Base-by-base conservation (phyloP, 2,888 invertebrate species). In the Synergus itoensis region DNA sequence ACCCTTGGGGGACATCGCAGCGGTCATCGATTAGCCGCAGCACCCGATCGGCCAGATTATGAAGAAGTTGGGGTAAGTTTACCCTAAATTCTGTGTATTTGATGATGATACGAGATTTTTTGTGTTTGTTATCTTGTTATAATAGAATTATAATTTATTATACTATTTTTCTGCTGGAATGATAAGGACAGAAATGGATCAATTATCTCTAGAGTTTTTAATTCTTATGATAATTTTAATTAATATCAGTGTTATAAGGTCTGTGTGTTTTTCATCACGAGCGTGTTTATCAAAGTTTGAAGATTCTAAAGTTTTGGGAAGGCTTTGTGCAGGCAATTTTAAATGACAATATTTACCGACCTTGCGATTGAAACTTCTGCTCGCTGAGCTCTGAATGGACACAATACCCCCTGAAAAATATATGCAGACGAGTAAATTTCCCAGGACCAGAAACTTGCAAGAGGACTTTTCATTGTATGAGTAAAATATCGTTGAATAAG, bases 11-110 rank as follows among this genome's bases (percentile, higher is more conserved):
- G 93, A 86, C 93, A 93, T 83, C 92, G 93, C 48, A 89, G 92
- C 82, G 93, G 93, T 81, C 93, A 88, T 88, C 92, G 89, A 87
- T 93, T 93, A 85, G 92, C 93, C 75, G 93, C 93, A 36, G 88
- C 90, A 7, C 92, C 91, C 67, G 95, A 92, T 92, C 93, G 94
- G 88, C 94, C 94, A 87, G 95, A 94, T 92, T 96, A 95, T 92
- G 96, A 96, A 85, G 96, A 96, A 91, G 94, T 95, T 86, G 90
- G 89, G 69, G 92, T 91, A 84, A 90, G 89, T 89, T 77, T 36
- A 45, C 53, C 45, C 5, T 21, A 41, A 48, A 62, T 67, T 64
- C 62, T 63, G 9, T 18, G 28, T 28, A 28, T 28, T 28, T 16
- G 36, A 60, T n/a, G 41, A 28, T 28, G 28, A 28, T 28, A 3